These are phyloP conservation scores for Microtus oregoni DNA, from an alignment of 2,113 vertebrate genomes.

Conservation along the genomic window DNA sequence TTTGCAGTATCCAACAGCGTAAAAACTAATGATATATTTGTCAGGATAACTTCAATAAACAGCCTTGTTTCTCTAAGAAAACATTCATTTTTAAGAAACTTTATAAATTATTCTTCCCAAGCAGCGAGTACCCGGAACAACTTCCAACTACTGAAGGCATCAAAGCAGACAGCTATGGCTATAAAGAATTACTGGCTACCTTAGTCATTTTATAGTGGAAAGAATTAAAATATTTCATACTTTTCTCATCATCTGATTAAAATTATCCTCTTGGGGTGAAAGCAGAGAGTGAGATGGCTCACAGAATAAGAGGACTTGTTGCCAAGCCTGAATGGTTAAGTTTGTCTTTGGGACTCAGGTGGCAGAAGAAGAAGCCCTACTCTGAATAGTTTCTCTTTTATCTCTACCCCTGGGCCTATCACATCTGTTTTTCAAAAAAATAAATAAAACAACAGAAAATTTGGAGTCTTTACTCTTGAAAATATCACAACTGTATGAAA, in stretches of 20 bases:
- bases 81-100: neutral
- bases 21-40: neutral
- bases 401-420: neutral
- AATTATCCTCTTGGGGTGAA: neutral
- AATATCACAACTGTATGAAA: neutral
- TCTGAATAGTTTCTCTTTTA: neutral
- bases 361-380: neutral
- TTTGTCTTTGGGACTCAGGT: neutral
- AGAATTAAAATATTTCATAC: neutral
- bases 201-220: neutral
- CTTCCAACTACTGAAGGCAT: neutral
- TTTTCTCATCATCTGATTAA: neutral
- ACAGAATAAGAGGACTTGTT: neutral
- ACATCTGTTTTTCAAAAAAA: neutral
- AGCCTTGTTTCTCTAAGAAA: neutral
- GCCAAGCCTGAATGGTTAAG: neutral
- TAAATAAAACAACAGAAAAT: neutral
- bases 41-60: neutral
- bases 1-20: neutral
- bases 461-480: neutral
- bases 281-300: too few relatives aligned
- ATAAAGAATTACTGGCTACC: neutral
- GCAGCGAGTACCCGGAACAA: accelerated
- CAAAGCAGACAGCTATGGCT: neutral
- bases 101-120: neutral